Evolutionary conservation across 2,888 invertebrate genomes (phyloP), one percentile per base, ranked within the genome.

Genomic region (Argyresthia albistria): DNA sequence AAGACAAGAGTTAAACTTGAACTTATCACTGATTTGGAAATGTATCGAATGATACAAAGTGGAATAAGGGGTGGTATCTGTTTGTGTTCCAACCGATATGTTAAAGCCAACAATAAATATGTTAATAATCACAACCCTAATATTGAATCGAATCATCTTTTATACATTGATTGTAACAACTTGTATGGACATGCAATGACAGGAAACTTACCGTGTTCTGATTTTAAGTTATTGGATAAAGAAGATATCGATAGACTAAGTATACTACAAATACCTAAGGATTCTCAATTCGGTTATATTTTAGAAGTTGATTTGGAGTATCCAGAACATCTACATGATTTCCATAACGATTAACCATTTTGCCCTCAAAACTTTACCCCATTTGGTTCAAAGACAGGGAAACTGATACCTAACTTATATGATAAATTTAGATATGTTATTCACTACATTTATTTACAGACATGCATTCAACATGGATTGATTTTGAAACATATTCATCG

Each of bases 401-500:
- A 62, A 58, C 43, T 65, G 39, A 42, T 63, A 25, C 52, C 63
- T 1, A 64, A 59, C 52, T 53, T 69, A 4, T 53, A 59, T 14
- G 46, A 62, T 48, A 69, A 67, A 57, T 12, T 36, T 35, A 57
- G 62, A 9, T 68, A 67, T 53, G 53, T 68, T 0, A 62, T 67
- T 14, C 67, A 72, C 55, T 67, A 65, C 35, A 52, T 59, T 16
- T 60, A 59, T 53, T 55, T 67, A 8, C 58, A 65, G 46, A 59
- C 67, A 52, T 60, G 59, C 56, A 42, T 74, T 4, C 49, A 60
- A 35, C 50, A 65, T 35, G 72, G 70, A 0, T 46, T 73, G 15
- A 59, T 55, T 35, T 52, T 47, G 35, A 55, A 25, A 36, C 68
- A 66, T 60, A 61, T 69, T 14, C 65, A 68, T 54, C 50, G 63